Conservation (phyloP, 2,797 vertebrate genomes). For the Clarias pachynema region DNA sequence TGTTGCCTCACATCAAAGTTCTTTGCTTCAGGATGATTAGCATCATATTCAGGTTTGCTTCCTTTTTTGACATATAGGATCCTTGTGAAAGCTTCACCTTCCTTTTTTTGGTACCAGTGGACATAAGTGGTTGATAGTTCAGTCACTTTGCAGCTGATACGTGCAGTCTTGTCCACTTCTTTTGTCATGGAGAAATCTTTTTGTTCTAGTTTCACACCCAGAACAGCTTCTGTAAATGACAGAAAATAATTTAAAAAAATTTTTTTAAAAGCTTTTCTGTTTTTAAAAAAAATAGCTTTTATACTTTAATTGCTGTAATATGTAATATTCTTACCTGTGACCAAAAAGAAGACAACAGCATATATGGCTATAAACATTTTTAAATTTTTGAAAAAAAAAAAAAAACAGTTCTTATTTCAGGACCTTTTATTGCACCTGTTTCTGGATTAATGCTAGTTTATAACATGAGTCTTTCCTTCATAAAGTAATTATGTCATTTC, state of each 20-base stretch:
- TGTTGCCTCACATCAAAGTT: conserved; percentile 1
- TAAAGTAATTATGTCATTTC: conserved; percentile 35
- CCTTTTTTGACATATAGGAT: conserved; percentile 26
- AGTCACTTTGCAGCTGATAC: not conserved
- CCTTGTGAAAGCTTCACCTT: conserved; percentile 15
- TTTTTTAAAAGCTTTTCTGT: too few species aligned
- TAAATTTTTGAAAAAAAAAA: not conserved
- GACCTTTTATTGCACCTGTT: not conserved
- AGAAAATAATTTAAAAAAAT: not conserved
- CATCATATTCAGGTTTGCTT: not conserved
- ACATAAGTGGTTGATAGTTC: not conserved
- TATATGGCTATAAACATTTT: not conserved
- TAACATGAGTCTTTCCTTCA: not conserved
- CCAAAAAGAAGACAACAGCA: not conserved
- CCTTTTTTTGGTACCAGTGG: conserved; percentile 4
- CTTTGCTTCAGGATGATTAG: not conserved
- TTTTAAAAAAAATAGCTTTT: too few species aligned
- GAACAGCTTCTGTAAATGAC: not conserved
- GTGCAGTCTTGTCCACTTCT: not conserved
- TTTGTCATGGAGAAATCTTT: conserved; percentile 5
- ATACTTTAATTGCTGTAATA: not conserved
- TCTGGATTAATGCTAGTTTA: not conserved
- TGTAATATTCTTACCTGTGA: conserved; percentile 1
- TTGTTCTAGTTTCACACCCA: not conserved
- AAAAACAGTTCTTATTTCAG: not conserved